Evolutionary conservation across 2,113 vertebrate genomes (phyloP).

Genomic region (Megaptera novaeangliae): DNA sequence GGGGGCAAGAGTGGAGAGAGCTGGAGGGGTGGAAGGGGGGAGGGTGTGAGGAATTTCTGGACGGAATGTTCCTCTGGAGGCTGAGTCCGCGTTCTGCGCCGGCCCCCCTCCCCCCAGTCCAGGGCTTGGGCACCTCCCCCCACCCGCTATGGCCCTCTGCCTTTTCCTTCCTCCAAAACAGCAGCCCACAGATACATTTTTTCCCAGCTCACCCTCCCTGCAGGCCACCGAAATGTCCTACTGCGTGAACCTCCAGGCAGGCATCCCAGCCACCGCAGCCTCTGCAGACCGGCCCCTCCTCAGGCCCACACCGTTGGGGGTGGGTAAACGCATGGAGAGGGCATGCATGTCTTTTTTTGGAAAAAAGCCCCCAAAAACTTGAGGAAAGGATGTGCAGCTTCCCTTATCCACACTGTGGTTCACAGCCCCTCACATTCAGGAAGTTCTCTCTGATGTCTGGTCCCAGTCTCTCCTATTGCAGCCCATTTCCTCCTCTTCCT

Average conservation of each 20-base stretch:
- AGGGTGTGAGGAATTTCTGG: conserved; percentile 68
- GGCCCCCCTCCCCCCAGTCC: neutral
- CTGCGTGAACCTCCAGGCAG: neutral
- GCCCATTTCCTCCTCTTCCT: conserved; percentile 5
- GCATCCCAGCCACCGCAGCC: neutral
- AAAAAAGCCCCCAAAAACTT: neutral
- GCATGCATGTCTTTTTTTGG: neutral
- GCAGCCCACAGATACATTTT: conserved; percentile 49
- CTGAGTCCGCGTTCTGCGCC: conserved; percentile 55
- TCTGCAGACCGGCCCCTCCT: neutral
- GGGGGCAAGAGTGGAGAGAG: conserved; percentile 30
- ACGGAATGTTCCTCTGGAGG: conserved; percentile 73
- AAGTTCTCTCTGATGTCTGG: conserved; percentile 39
- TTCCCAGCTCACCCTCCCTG: conserved; percentile 31
- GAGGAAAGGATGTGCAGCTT: conserved; percentile 17
- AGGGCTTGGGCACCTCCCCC: neutral
- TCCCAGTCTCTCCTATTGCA: neutral
- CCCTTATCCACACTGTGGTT: conserved; percentile 2
- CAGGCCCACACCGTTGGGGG: accelerated
- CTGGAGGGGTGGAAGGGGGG: neutral
- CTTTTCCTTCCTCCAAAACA: conserved; percentile 55
- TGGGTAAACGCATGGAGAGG: neutral
- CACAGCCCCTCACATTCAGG: neutral
- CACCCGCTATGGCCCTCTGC: neutral
- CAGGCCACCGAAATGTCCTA: neutral